Base-by-base conservation (phyloP, 2,888 invertebrate species). In the Chironomus tentans region DNA sequence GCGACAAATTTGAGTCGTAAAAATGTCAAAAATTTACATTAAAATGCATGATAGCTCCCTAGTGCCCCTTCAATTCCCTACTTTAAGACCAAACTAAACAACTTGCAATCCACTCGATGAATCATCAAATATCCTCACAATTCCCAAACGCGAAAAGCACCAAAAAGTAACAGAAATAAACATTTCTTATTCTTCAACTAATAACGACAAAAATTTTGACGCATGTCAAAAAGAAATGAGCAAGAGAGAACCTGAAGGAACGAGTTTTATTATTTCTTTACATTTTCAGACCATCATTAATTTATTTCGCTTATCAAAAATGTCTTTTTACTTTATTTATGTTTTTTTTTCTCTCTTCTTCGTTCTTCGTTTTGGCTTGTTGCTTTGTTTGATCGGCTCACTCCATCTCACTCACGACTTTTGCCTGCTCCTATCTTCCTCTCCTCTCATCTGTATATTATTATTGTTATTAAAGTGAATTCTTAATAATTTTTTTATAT, bases 261-360 rank as follows among this genome's bases (percentile, higher is more conserved):
- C 74, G 68, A 74, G 74, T 74, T 74, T 72, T 72, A 62, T 72
- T 72, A 62, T 62, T 72, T 68, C 74, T 74, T 74, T 65, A 74
- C 65, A 48, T 68, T 68, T 65, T 74, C 65, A 48, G 74, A 74
- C 65, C 74, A 74, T 74, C 74, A 74, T 74, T 74, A 74, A 74
- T 74, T 74, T 68, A 74, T 74, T 74, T 74, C 74, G 74, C 74
- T 74, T 74, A 74, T 74, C 74, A 74, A 74, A 74, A 65, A 74
- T 74, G 74, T 74, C 74, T 74, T 74, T 74, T 74, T 74, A 74
- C 74, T 74, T 74, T 74, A 74, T 74, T 74, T 74, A 74, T 74
- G 74, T 74, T 74, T 65, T 56, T 71, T 74, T 68, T 62, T 38
- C 65, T n/a, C 48, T 74, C 38, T 74, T 22, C 47, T 68, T 74